Conservation (phyloP, 1,140 invertebrate genomes). For the Bradysia coprophila region DNA sequence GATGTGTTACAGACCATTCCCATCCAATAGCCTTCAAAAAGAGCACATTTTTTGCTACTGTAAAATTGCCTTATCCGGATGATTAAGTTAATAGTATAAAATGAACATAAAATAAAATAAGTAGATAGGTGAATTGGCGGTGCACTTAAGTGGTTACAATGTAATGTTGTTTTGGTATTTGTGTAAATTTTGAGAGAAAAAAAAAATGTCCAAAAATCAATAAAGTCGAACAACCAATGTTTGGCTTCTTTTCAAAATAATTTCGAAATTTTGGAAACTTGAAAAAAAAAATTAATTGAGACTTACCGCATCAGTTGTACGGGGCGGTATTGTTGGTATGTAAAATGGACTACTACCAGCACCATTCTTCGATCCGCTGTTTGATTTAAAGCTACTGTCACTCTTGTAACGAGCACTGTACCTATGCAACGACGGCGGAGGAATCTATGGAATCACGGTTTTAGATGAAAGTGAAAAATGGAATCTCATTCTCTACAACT, state of each 20-base stretch:
- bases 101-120: neutral
- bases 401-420: slow-evolving; percentile 3
- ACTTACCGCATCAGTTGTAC: slow-evolving; percentile 3
- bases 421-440: neutral
- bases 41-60: neutral
- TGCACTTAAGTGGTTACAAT: neutral
- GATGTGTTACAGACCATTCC: slow-evolving; percentile 4
- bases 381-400: neutral
- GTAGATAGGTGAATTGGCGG: neutral
- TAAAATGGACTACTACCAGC: neutral
- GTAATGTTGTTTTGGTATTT: neutral
- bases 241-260: slow-evolving; percentile 1
- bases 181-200: neutral
- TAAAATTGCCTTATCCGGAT: neutral
- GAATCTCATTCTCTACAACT: too few relatives aligned
- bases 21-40: slow-evolving; percentile 3
- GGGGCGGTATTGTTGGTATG: slow-evolving; percentile 2
- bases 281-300: neutral
- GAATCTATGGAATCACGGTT: neutral
- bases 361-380: neutral
- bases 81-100: neutral
- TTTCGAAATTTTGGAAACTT: slow-evolving; percentile 2
- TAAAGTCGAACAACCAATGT: slow-evolving; percentile 1
- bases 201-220: neutral
- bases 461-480: too few relatives aligned